Evolutionary conservation across 1,140 invertebrate genomes (phyloP).

Genomic region (Cydia splendana): DNA sequence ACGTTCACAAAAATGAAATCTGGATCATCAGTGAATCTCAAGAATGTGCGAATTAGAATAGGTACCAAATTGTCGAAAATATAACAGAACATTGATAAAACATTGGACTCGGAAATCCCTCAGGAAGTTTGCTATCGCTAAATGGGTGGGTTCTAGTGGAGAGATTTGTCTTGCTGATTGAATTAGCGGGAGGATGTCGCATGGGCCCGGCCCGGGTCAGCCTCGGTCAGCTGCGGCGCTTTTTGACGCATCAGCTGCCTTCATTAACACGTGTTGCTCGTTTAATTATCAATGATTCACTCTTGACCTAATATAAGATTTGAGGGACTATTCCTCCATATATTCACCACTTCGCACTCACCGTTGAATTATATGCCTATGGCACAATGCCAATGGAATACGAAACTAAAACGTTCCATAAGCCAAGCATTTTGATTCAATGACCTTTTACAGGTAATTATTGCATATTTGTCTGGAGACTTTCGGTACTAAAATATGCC

Average conservation of each 20-base stretch:
- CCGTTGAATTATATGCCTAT: neutral
- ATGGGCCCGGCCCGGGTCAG: constrained; percentile 31
- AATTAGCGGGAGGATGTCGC: constrained; percentile 52
- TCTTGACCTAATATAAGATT: constrained; percentile 16
- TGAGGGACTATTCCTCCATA: neutral
- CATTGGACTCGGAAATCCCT: constrained; percentile 8
- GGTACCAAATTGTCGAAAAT: neutral
- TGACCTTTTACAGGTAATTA: no score
- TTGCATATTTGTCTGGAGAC: neutral
- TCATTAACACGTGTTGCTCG: constrained; percentile 43
- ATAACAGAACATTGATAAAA: neutral
- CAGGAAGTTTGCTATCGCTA: constrained; percentile 32
- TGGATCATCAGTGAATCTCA: no score
- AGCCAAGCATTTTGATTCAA: no score
- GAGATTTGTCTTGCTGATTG: constrained; percentile 51
- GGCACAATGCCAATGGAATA: no score
- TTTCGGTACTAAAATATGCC: neutral
- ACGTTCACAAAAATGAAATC: no score
- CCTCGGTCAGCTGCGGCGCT: constrained; percentile 43
- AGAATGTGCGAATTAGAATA: no score
- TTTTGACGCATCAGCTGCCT: constrained; percentile 54
- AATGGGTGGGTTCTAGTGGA: constrained; percentile 32
- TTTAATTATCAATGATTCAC: constrained; percentile 37
- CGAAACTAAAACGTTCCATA: no score
- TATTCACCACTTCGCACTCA: neutral